Conservation (phyloP, 2,113 vertebrate genomes). For the Lipophrys pholis region DNA sequence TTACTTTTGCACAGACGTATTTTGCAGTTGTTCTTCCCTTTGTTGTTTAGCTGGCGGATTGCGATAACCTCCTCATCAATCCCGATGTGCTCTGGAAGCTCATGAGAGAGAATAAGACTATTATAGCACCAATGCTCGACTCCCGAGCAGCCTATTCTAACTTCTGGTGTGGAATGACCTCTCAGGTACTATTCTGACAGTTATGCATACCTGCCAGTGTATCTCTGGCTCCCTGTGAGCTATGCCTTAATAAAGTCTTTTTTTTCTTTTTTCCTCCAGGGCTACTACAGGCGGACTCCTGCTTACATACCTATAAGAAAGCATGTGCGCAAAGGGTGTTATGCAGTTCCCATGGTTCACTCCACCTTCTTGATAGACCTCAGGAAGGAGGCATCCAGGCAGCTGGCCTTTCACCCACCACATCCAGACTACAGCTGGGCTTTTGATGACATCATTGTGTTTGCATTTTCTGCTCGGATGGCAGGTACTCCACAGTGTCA, state of each 20-base stretch:
- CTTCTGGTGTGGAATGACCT: constrained; percentile 97
- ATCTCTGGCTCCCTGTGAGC: neutral
- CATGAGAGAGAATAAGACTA: constrained; percentile 91
- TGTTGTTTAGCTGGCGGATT: constrained; percentile 85
- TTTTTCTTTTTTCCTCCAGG: constrained; percentile 74
- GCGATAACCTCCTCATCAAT: constrained; percentile 91
- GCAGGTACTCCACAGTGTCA: constrained; percentile 81
- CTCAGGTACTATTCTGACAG: constrained; percentile 82
- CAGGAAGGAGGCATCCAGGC: constrained; percentile 86
- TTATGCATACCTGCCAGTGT: constrained; percentile 1
- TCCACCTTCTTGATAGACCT: constrained; percentile 93
- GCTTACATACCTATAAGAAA: constrained; percentile 92
- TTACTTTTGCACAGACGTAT: neutral
- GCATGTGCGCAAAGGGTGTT: constrained; percentile 88
- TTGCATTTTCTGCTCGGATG: constrained; percentile 90
- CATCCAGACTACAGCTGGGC: constrained; percentile 91
- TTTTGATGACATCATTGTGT: constrained; percentile 96
- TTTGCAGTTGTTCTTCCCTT: neutral
- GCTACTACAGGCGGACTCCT: constrained; percentile 92
- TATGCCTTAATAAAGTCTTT: constrained; percentile 14
- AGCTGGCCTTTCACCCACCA: constrained; percentile 90
- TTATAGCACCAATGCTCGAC: constrained; percentile 93
- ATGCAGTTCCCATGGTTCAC: constrained; percentile 95
- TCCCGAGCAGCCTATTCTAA: constrained; percentile 94
- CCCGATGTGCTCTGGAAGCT: constrained; percentile 86